Conservation (phyloP, 2,113 vertebrate species). For the Datnioides undecimradiatus region DNA sequence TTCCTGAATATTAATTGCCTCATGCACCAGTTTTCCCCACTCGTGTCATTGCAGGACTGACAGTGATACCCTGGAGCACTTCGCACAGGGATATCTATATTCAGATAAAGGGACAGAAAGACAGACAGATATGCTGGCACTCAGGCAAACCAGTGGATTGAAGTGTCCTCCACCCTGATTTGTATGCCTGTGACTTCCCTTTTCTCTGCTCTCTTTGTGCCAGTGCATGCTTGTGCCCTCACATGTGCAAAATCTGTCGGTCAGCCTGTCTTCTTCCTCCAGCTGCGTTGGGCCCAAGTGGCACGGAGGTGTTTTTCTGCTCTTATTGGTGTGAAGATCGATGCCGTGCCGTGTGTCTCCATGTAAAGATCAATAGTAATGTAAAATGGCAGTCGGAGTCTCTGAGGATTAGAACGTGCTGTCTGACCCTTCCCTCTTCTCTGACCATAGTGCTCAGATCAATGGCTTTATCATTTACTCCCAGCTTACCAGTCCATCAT, state of each 20-base stretch:
- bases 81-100: slow-evolving; percentile 61
- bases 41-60: slow-evolving; percentile 68
- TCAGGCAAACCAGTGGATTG: slow-evolving; percentile 27
- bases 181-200: slow-evolving; percentile 4
- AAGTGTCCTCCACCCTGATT: slow-evolving; percentile 41
- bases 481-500: slow-evolving; percentile 47
- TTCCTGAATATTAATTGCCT: slow-evolving; percentile 75
- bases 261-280: slow-evolving; percentile 38
- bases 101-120: slow-evolving; percentile 53
- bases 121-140: slow-evolving; percentile 20
- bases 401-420: slow-evolving; percentile 54
- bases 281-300: slow-evolving; percentile 26
- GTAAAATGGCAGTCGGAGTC: slow-evolving; percentile 77
- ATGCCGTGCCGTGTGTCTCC: slow-evolving; percentile 60
- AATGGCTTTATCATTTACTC: slow-evolving; percentile 70
- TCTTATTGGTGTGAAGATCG: slow-evolving; percentile 68
- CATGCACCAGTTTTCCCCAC: slow-evolving; percentile 74
- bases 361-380: slow-evolving; percentile 76
- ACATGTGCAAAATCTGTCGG: background rate
- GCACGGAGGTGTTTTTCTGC: slow-evolving; percentile 47
- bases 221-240: background rate
- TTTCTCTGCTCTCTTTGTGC: background rate
- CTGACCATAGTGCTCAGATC: slow-evolving; percentile 61
- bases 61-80: slow-evolving; percentile 71
- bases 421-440: slow-evolving; percentile 35